Evolutionary conservation across 2,797 vertebrate species (phyloP), one percentile per base, ranked within the genome.

Genomic region (Streptopelia turtur): DNA sequence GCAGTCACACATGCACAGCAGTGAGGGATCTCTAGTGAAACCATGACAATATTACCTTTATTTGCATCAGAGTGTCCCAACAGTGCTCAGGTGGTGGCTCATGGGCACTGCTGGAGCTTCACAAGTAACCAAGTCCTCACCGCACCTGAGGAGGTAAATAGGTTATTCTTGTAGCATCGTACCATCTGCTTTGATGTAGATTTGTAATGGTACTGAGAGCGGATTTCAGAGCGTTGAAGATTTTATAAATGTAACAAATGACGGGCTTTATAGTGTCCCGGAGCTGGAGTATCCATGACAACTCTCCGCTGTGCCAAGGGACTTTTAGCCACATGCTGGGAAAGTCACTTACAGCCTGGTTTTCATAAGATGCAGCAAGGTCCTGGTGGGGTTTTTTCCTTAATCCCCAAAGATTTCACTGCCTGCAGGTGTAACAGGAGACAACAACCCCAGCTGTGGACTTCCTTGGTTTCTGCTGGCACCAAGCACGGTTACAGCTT

Each of bases 241-340:
- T 91, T 91, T 80, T 77, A 45, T 24, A 91, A 79, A 89, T 55
- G 68, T 74, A 71, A 83, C 0, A 1, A 89, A 87, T 56, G 28
- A 89, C 39, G 45, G 72, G 71, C 72, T 95, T 79, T 45, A 39
- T 28, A 65, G 68, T 17, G 76, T 89, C 89, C 76, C 71, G 21
- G 68, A 95, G 79, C 31, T 78, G 79, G 50, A 83, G 95, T 94
- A 94, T 94, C 95, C 96, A 95, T 94, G 94, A 95, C 96, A 95
- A 94, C 94, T 89, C 69, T 89, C 47, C 1, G 9, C 79, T 78
- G 53, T 56, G 72, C 69, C 85, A 61, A 45, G 50, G 85, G 72
- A 87, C 75, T 93, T 86, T n/a, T 28, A 74, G 39, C 83, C 53
- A 83, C 27, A 66, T 52, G 35, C 49, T 53, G 72, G 68, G 45